Base-by-base conservation (phyloP, 2,888 invertebrate genomes). In the Petrolisthes cinctipes region DNA sequence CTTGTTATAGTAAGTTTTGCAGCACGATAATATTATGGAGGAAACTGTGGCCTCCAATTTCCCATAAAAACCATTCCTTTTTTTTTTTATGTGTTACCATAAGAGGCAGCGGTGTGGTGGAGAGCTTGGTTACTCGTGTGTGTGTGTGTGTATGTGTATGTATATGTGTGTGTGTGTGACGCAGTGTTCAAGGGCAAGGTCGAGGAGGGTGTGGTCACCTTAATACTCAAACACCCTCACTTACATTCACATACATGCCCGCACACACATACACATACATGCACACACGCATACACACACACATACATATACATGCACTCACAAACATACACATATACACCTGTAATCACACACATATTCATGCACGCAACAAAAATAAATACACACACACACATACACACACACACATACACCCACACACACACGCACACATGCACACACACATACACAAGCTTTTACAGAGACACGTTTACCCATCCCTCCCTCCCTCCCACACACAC, bases 131-230 rank as follows among this genome's bases (percentile, higher is more conserved):
- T 37, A 37, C 37, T 37, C 37, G 37, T 37, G 37, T 37, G 37
- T 37, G 37, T 37, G 37, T 37, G 37, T 37, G 37, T 37, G 37
- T 37, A 2, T 37, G 37, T 37, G 37, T 37, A 2, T 37, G 37
- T 37, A 2, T 37, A 2, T 37, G 37, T 37, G 37, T 37, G 37
- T 37, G 37, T 37, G 37, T 37, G 83, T 68, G 53, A 23, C 57
- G 54, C 86, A 53, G 78, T 17, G 66, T 61, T 86, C 86, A 86
- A 86, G 86, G 82, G 76, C 82, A 86, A 86, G 86, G 86, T 82
- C 57, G 76, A 86, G 82, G 53, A 56, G 86, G 86, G 86, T 71
- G 86, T 86, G 86, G 86, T 86, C 86, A 76, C 37, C 76, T 75
- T 57, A 51, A n/a, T 37, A 37, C 61, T 6, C 6, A 4, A 20